These are phyloP conservation scores for Eledona agricola DNA, from an alignment of 2,888 invertebrate species.

Conservation along the genomic window DNA sequence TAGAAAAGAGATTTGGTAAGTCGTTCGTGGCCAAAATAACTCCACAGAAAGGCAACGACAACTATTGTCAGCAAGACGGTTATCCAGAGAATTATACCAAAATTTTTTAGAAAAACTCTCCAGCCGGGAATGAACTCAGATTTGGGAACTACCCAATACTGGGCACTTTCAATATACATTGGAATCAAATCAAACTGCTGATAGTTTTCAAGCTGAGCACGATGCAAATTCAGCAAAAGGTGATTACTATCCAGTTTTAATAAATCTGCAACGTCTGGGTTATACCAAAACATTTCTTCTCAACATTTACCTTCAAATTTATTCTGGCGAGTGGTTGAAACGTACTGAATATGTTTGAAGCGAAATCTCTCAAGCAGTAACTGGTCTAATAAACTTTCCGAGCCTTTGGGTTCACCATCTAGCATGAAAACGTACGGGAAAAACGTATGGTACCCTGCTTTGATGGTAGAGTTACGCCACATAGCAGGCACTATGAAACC, in stretches of 20 bases:
- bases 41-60: not conserved
- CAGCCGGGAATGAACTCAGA: not conserved
- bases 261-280: not conserved
- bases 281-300: not conserved
- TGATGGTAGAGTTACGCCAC: not conserved
- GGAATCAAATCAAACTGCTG: slow-evolving; percentile 1
- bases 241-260: no score
- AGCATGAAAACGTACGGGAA: no score
- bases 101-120: not conserved
- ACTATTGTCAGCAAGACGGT: not conserved
- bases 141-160: slow-evolving; percentile 2
- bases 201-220: not conserved
- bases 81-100: not conserved
- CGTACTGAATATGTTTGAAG: no score
- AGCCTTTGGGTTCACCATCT: no score
- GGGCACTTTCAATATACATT: not conserved
- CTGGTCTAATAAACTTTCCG: no score
- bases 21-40: not conserved
- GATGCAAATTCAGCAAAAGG: not conserved
- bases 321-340: no score
- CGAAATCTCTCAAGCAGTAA: no score
- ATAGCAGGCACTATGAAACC: not conserved
- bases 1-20: not conserved
- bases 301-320: not conserved
- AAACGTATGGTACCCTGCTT: no score